phyloP scores from a whole-genome alignment of 2,113 vertebrate species.

The Gila orcuttii region DNA sequence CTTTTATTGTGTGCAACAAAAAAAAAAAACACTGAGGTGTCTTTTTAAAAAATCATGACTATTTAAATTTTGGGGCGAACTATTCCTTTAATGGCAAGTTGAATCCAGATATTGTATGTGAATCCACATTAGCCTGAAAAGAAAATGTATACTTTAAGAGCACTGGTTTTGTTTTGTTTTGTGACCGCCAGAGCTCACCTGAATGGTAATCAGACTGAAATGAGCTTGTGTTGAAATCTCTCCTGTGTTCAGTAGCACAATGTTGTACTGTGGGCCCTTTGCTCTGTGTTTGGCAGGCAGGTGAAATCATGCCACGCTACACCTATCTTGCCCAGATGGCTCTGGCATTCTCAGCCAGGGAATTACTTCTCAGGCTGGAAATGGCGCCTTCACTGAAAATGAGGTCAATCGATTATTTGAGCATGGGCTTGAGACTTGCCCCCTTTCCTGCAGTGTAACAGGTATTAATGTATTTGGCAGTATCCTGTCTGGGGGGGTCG shows the following conservation, averaged over 20 bases:
- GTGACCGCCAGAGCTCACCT: constrained; percentile 17
- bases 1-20: neutral
- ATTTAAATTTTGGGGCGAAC: neutral
- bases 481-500: constrained; percentile 53
- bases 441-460: constrained; percentile 68
- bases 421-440: constrained; percentile 67
- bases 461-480: constrained; percentile 74
- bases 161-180: constrained; percentile 9
- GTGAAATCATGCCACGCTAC: constrained; percentile 61
- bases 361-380: constrained; percentile 79
- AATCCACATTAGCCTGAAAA: neutral
- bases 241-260: constrained; percentile 58
- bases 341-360: constrained; percentile 74
- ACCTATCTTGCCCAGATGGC: constrained; percentile 74
- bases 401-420: constrained; percentile 84
- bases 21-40: neutral
- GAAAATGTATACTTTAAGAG: neutral
- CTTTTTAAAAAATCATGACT: neutral
- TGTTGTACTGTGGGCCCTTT: constrained; percentile 31
- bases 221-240: constrained; percentile 45
- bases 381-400: constrained; percentile 82
- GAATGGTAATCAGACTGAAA: constrained; percentile 54
- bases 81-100: neutral
- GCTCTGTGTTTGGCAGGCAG: constrained; percentile 61
- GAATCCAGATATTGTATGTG: neutral